Evolutionary conservation across 2,888 invertebrate genomes (phyloP), one percentile per base, ranked within the genome.

Genomic region (Drosophila picticornis): DNA sequence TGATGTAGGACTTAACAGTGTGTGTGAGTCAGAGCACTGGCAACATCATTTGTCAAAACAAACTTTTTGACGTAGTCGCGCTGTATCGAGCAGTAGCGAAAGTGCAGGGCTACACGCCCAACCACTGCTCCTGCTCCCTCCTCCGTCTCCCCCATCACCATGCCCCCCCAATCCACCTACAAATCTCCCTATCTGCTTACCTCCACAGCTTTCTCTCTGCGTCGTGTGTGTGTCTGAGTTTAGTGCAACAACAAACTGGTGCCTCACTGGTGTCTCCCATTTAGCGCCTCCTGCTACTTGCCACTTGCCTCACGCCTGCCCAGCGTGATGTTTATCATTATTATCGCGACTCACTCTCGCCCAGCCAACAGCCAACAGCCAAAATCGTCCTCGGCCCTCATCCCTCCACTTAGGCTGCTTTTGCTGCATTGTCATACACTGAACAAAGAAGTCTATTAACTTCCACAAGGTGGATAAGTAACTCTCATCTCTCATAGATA

Each of bases 31-130:
- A 58, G 61, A 25, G 56, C 34, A 40, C 27, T 55, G 34, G 77
- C 89, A 80, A 81, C 84, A 89, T 89, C 87, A 84, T 89, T 85
- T 85, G 89, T 85, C 84, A 85, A 84, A 88, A 89, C 80, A 86
- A 88, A 85, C 89, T 85, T 87, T 84, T 84, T 81, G 84, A 85
- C 89, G 71, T 81, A 59, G 81, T 81, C 78, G 83, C 77, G 81
- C 55, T 80, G 56, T n/a, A 78, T 78, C 22, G 40, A 50, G 50
- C 50, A 25, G 81, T 82, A 88, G 84, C 84, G 82, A 84, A 84
- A 85, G 84, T 89, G 89, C 84, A 87, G 83, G 64, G 29, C 51
- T 52, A 25, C 34, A 16, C 43, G 13, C 16, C 22, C 4, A 2
- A 2, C 11, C 48, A 22, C 56, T 27, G 16, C 25, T 6, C 50